Evolutionary conservation across 2,113 vertebrate genomes (phyloP).

Genomic region (Bucco capensis): DNA sequence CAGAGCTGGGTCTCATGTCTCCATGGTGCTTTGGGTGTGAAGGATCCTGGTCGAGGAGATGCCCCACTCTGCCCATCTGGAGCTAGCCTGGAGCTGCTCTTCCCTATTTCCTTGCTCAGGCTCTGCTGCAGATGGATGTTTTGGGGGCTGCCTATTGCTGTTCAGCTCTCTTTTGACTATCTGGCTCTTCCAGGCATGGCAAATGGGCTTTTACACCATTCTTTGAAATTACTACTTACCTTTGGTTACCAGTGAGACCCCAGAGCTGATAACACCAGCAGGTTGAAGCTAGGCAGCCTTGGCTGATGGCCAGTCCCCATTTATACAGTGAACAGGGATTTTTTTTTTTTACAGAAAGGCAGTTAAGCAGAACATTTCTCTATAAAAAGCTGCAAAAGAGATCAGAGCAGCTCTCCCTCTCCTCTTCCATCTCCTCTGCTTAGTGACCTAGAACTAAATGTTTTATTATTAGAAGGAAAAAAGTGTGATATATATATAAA

Average conservation of each 20-base stretch:
- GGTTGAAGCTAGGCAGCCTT: not conserved
- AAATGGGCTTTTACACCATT: not conserved
- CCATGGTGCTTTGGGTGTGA: accelerated
- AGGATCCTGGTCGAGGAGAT: not conserved
- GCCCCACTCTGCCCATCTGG: accelerated
- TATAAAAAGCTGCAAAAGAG: conserved; percentile 50
- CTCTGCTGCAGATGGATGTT: not conserved
- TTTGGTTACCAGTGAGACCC: not conserved
- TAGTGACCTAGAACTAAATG: conserved; percentile 63
- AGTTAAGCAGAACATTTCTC: conserved; percentile 49
- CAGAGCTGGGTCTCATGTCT: not conserved
- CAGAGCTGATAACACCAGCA: not conserved
- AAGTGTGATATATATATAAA: not conserved
- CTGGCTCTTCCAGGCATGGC: not conserved
- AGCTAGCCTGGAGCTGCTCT: not conserved
- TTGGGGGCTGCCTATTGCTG: not conserved
- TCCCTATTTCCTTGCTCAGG: not conserved
- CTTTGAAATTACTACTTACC: not conserved
- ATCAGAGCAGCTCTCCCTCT: conserved; percentile 36
- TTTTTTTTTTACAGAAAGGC: not conserved
- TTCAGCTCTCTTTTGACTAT: not conserved
- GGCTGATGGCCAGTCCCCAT: conserved; percentile 25
- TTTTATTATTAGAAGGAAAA: conserved; percentile 51
- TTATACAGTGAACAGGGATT: not conserved
- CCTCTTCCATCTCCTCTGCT: conserved; percentile 50